Conservation (phyloP, 2,797 vertebrate species). For the Rhynchonycteris naso region DNA sequence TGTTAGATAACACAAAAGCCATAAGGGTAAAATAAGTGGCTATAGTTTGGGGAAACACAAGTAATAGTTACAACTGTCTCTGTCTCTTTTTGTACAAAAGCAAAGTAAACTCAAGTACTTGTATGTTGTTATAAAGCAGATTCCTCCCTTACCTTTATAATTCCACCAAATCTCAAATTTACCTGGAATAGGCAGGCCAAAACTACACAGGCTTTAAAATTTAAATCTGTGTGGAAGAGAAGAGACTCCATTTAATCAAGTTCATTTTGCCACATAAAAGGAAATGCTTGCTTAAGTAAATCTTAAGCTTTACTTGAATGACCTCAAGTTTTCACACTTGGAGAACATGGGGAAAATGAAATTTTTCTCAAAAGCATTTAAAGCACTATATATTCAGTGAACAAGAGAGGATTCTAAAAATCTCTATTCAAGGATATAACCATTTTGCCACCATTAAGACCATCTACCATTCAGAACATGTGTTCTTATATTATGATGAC, state of each 20-base stretch:
- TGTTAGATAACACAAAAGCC: not conserved
- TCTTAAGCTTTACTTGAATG: conserved; percentile 11
- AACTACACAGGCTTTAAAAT: not conserved
- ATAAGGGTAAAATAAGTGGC: not conserved
- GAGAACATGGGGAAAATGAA: not conserved
- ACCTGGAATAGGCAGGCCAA: not conserved
- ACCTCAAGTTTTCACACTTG: not conserved
- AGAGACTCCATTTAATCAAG: conserved; percentile 25
- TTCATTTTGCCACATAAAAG: not conserved
- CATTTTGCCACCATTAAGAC: not conserved
- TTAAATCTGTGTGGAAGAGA: not conserved
- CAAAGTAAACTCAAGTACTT: not conserved
- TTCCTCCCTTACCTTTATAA: not conserved
- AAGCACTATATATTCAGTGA: not conserved
- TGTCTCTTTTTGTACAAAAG: not conserved
- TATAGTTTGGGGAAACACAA: not conserved
- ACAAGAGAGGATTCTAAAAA: not conserved
- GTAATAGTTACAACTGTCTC: not conserved
- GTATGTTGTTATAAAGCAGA: not conserved
- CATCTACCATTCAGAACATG: not conserved
- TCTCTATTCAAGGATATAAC: not conserved
- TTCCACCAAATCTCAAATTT: not conserved
- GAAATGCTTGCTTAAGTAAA: not conserved
- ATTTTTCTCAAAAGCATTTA: not conserved
- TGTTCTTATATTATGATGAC: not conserved